phyloP scores from a whole-genome alignment of 2,888 invertebrate species.

The Drosophila histrio region DNA sequence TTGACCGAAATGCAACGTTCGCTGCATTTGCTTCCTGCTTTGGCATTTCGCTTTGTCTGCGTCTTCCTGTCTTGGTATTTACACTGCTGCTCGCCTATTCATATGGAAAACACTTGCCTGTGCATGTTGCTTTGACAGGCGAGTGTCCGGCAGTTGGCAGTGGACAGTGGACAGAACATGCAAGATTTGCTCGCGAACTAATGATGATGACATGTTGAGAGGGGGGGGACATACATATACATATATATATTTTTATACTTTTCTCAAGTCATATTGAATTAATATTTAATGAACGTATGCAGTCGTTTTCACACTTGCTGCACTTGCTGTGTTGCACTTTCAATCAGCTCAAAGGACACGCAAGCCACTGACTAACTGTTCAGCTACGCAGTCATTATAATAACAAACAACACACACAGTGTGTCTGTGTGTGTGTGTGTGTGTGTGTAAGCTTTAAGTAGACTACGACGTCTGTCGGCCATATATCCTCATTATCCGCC shows the following conservation, averaged over 20 bases:
- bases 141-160: neutral
- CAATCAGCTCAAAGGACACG: constrained; percentile 71
- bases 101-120: constrained; percentile 30
- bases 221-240: neutral
- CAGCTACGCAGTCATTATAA: constrained; percentile 52
- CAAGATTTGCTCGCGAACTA: constrained; percentile 60
- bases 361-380: constrained; percentile 44
- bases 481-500: constrained; percentile 77
- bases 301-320: constrained; percentile 73
- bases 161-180: too few species aligned
- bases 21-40: constrained; percentile 48
- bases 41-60: constrained; percentile 52
- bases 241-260: neutral
- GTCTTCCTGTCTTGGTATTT: constrained; percentile 39
- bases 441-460: constrained; percentile 53
- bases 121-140: constrained; percentile 23
- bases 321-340: constrained; percentile 34
- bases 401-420: constrained; percentile 45
- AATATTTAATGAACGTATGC: constrained; percentile 76
- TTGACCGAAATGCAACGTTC: constrained; percentile 64
- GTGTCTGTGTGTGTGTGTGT: too few species aligned
- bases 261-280: constrained; percentile 37
- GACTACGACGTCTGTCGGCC: constrained; percentile 14
- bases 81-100: constrained; percentile 48
- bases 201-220: constrained; percentile 49